Evolutionary conservation across 2,797 vertebrate species (phyloP).

Genomic region (Pogoniulus pusillus): DNA sequence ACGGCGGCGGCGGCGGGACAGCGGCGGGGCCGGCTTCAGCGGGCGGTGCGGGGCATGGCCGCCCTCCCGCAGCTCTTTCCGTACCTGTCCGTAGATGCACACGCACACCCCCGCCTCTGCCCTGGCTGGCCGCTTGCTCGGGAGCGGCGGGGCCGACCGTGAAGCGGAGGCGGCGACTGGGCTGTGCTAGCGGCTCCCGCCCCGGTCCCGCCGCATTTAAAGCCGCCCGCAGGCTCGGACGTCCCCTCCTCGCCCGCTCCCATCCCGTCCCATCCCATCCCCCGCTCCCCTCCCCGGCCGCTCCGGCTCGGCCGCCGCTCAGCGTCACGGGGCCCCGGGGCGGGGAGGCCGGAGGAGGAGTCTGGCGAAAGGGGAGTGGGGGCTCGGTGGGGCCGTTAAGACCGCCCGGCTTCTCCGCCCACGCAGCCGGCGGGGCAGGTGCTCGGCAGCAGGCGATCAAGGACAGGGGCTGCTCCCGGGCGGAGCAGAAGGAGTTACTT

Average conservation of each 20-base stretch:
- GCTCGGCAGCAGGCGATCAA: background rate
- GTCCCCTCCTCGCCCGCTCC: conserved; percentile 56
- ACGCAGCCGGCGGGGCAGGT: background rate
- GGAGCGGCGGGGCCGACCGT: background rate
- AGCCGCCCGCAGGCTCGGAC: background rate
- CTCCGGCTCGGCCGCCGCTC: background rate
- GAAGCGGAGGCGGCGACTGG: background rate
- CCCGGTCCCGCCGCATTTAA: conserved; percentile 52
- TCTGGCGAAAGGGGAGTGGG: background rate
- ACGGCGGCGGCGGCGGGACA: background rate
- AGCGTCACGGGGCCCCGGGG: conserved; percentile 50
- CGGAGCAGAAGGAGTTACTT: background rate
- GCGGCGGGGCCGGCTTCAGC: background rate
- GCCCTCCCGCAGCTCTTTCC: background rate
- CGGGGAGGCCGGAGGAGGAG: conserved; percentile 42
- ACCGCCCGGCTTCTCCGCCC: background rate
- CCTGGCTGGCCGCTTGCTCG: background rate
- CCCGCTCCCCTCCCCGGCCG: conserved; percentile 40
- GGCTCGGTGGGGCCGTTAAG: background rate
- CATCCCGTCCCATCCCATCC: conserved; percentile 65
- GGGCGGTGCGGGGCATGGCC: background rate
- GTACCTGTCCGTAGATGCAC: background rate
- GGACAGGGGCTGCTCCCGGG: background rate
- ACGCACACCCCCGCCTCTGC: background rate
- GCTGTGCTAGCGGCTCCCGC: background rate